Evolutionary conservation across 2,888 invertebrate species (phyloP), one percentile per base, ranked within the genome.

Genomic region (Amorpha juglandis): DNA sequence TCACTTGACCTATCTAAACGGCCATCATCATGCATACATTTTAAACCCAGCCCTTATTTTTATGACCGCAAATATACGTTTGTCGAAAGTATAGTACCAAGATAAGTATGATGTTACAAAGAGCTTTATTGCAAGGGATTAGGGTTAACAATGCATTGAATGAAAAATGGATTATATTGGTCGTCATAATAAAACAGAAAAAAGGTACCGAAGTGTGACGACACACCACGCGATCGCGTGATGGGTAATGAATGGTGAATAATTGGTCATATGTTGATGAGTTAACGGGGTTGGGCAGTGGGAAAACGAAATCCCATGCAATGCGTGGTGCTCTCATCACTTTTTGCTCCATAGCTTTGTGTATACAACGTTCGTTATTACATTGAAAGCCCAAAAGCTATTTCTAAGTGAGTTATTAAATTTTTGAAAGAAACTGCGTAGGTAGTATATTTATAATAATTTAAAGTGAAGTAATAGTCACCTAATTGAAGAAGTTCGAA

Each of bases 161-260:
- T 62, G 8, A 33, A 11, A 1, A 0, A 6, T 45, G 16, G 42
- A 42, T 38, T 48, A 27, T 19, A 11, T 12, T 38, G 35, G 42
- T 45, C 45, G 35, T 47, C 6, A 33, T 27, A 33, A 35, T 53
- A 63, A 53, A 16, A 48, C 47, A 8, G 16, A 7, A 58, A 48
- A 38, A 63, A 75, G 73, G 77, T 80, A 85, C 74, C 83, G 81
- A 78, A 81, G 84, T 89, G 86, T 89, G 83, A 87, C 88, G 80
- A 75, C 78, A 80, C 83, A 78, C 82, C 89, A 87, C 80, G 89
- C 86, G 79, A 87, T 89, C 82, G 88, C 89, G 86, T 90, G 91
- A 86, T 84, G 85, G 71, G 79, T 84, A 88, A 87, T 87, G 86
- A 88, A 79, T 81, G 85, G 83, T 82, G 81, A 82, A 83, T 86